Evolutionary conservation across 2,888 invertebrate species (phyloP).

Genomic region (Diadegma fenestrale): DNA sequence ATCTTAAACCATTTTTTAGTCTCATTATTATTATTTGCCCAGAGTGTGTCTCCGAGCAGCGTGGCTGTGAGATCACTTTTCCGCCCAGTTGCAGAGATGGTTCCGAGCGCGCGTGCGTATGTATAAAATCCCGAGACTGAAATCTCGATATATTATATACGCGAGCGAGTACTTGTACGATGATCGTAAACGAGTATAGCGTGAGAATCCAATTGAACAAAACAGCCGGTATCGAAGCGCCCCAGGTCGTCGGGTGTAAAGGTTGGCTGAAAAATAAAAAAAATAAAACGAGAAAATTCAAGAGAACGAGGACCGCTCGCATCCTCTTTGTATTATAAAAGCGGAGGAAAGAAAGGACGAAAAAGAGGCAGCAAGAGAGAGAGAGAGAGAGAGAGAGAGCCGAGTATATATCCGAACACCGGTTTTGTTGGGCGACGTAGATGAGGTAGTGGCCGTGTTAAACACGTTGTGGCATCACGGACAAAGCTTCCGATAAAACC

Average conservation of each 20-base stretch:
- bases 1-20: conserved; percentile 44
- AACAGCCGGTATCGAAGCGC: conserved; percentile 26
- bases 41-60: conserved; percentile 16
- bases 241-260: conserved; percentile 13
- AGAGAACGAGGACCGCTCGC: conserved; percentile 65
- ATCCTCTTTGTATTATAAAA: conserved; percentile 71
- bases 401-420: conserved; percentile 74
- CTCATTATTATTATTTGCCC: conserved; percentile 27
- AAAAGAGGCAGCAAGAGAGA: conserved; percentile 68
- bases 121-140: background rate
- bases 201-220: conserved; percentile 45
- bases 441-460: conserved; percentile 82
- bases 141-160: conserved; percentile 14
- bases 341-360: conserved; percentile 58
- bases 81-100: conserved; percentile 35
- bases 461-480: conserved; percentile 79
- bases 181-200: conserved; percentile 29
- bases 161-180: background rate
- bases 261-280: conserved; percentile 34
- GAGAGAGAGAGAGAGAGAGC: conserved; percentile 66
- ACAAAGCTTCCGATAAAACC: conserved; percentile 83
- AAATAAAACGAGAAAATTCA: conserved; percentile 55
- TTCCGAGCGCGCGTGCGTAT: background rate
- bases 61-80: conserved; percentile 57
- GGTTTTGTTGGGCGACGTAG: conserved; percentile 78